Base-by-base conservation (phyloP, 2,113 vertebrate species). In the Rhizomys pruinosus region DNA sequence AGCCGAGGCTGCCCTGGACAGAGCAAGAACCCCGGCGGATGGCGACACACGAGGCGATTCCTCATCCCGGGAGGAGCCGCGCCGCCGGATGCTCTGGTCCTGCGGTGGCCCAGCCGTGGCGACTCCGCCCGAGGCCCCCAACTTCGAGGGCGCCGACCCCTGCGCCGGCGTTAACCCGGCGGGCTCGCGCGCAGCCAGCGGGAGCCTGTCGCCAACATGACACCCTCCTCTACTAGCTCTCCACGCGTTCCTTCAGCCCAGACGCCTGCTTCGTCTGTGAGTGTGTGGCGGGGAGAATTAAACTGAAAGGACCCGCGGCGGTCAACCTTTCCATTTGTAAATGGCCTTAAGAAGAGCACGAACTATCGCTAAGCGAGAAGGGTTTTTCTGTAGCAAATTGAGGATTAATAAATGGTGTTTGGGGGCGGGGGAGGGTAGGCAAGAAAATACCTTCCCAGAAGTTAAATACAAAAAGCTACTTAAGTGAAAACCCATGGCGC, bases 141-240 rank as follows among this genome's bases (percentile, higher is more conserved):
- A 68, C 84, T 87, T 89, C 17, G 89, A 94, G 95, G 92, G 90
- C 80, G 52, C 86, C 72, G 95, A 96, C 96, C 92, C 82, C 52
- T 10, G 80, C 34, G 82, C 79, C 91, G 74, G 64, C 1, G 47
- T 66, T 76, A 79, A 87, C 87, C 72, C 92, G 32, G 79, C 81
- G 32, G 52, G 77, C 93, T 89, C 57, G 42, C 17, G 5, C n/a
- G 87, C 79, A 47, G 39, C 73, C 57, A 1, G 86, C 91, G 2
- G 47, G 42, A 95, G 92, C 84, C 84, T 63, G 90, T 78, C 25
- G 89, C 90, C 94, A 42, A 34, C 52, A 0, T 1, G 90, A 93
- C 96, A 79, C 84, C 69, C 84, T 64, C 59, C 32, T 44, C 68
- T 72, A 77, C 55, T 59, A 23, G n/a, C 88, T 81, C 42, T 22